phyloP scores from a whole-genome alignment of 2,797 vertebrate species.

The Pipistrellus kuhlii region DNA sequence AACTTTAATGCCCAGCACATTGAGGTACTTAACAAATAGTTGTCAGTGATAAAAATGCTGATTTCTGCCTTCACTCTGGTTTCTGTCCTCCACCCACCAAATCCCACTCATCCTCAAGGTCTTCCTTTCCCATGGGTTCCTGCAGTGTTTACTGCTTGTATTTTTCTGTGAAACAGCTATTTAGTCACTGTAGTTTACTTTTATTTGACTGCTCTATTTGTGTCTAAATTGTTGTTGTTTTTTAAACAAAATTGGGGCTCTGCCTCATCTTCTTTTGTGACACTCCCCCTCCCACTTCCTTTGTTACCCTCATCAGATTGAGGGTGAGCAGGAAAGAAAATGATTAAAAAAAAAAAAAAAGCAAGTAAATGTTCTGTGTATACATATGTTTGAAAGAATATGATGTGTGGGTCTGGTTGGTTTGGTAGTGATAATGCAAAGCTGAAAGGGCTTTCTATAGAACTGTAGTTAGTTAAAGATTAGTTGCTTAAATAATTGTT shows the following conservation, averaged over 20 bases:
- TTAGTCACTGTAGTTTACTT: neutral
- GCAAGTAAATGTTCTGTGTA: neutral
- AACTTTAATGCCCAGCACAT: neutral
- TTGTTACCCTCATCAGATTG: neutral
- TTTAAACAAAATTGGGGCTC: neutral
- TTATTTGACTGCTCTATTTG: neutral
- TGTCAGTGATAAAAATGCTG: neutral
- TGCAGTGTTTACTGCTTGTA: neutral
- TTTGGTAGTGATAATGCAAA: neutral
- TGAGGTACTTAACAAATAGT: neutral
- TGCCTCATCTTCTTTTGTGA: neutral
- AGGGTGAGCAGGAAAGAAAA: conserved; percentile 23
- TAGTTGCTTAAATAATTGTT: conserved; percentile 12
- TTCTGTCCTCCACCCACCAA: neutral
- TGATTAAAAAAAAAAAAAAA: neutral
- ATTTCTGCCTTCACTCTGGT: neutral
- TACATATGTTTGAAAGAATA: neutral
- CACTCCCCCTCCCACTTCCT: neutral
- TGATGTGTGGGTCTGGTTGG: neutral
- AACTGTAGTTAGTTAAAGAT: neutral
- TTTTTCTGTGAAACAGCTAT: neutral
- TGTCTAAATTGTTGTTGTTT: neutral
- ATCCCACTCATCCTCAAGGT: neutral
- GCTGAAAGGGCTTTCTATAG: neutral
- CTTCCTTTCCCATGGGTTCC: neutral